A percentile compares a stretch with the other conserved stretches of the same genome.
phyloP scores from a whole-genome alignment of 2,797 vertebrate genomes.

The Miichthys miiuy region DNA sequence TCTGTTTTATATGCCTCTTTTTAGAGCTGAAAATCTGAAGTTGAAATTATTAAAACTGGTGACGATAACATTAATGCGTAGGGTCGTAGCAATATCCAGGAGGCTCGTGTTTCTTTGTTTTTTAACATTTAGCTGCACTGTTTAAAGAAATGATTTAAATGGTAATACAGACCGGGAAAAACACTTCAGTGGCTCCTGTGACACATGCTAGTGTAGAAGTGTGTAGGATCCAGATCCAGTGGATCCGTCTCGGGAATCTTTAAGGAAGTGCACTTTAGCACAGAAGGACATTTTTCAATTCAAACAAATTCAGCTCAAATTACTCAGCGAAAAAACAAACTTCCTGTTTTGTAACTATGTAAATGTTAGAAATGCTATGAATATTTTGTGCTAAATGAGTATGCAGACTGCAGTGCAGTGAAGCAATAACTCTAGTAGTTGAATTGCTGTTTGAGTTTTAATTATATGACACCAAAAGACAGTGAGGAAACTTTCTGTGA shows the following conservation, averaged over 20 bases:
- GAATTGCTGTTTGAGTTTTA: background rate
- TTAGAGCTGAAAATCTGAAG: background rate
- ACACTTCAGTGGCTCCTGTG: background rate
- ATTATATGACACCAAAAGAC: conserved; percentile 19
- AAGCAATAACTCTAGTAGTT: background rate
- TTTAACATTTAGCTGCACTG: background rate
- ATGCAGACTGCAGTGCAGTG: background rate
- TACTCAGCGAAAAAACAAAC: too few relatives aligned
- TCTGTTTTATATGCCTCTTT: background rate
- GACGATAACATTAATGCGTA: background rate
- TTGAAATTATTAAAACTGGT: background rate
- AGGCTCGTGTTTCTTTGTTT: background rate
- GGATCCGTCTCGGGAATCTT: too few relatives aligned
- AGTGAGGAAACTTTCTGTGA: conserved; percentile 65
- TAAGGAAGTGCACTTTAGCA: too few relatives aligned
- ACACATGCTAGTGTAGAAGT: too few relatives aligned
- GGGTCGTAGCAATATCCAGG: background rate
- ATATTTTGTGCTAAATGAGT: background rate
- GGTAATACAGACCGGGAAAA: background rate
- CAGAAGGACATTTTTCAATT: too few relatives aligned
- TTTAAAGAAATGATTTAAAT: background rate
- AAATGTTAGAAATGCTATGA: background rate
- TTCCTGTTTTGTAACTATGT: background rate
- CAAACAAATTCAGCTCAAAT: too few relatives aligned
- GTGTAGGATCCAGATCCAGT: too few relatives aligned